phyloP scores from a whole-genome alignment of 2,113 vertebrate genomes.

The Falcunculus frontatus region DNA sequence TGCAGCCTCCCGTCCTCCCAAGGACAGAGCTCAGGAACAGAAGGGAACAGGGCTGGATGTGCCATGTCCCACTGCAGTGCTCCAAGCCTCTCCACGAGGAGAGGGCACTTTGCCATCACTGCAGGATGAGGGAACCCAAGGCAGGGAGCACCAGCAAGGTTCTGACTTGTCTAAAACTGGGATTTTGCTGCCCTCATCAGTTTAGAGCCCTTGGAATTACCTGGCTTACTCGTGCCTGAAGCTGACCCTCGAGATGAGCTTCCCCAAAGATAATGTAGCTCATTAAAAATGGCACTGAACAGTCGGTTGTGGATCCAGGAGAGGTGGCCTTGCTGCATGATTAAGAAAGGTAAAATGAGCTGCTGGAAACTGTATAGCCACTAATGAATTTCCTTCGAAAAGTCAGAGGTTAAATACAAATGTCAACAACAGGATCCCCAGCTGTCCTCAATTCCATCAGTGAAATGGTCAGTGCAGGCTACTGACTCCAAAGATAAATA shows the following conservation, averaged over 20 bases:
- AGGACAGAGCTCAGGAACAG: not conserved
- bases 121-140: not conserved
- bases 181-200: not conserved
- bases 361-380: not conserved
- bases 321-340: not conserved
- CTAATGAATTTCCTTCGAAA: not conserved
- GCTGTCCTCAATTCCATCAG: not conserved
- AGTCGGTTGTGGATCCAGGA: not conserved
- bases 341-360: not conserved
- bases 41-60: not conserved
- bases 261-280: not conserved
- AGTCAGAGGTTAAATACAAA: slow-evolving; percentile 22
- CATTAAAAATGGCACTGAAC: not conserved
- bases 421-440: not conserved
- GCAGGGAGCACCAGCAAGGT: not conserved
- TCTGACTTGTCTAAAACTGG: not conserved
- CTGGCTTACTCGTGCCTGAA: not conserved
- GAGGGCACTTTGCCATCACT: not conserved
- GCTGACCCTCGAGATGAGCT: not conserved
- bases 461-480: not conserved
- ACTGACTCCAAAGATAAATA: slow-evolving; percentile 21
- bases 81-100: fast-evolving
- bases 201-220: not conserved
- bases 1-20: not conserved
- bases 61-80: fast-evolving